A percentile compares a stretch with the other conserved stretches of the same genome.
Conservation (phyloP, 2,797 vertebrate genomes). For the Melopsittacus undulatus region DNA sequence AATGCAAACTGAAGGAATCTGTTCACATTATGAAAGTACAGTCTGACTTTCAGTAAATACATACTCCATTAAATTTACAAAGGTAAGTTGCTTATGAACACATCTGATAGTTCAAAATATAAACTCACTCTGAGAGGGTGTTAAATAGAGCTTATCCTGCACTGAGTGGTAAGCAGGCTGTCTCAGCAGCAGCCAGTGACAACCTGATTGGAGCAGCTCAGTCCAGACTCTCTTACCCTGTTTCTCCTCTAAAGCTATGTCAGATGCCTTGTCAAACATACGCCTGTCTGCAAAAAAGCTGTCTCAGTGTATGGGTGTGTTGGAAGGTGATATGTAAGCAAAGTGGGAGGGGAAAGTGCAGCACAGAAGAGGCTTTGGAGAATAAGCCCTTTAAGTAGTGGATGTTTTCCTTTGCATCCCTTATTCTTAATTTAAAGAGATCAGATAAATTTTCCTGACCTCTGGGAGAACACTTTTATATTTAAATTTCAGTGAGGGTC, state of each 20-base stretch:
- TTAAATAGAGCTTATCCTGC: background rate
- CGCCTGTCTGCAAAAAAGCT: background rate
- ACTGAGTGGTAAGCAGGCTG: background rate
- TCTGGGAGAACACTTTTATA: background rate
- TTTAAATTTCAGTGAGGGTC: background rate
- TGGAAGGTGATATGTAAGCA: background rate
- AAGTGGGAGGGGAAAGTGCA: background rate
- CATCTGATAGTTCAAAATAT: background rate
- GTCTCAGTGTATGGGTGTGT: fast-evolving
- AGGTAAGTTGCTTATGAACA: background rate
- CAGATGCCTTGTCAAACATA: background rate
- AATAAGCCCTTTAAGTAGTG: background rate
- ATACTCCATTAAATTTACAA: background rate
- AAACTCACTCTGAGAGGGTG: fast-evolving
- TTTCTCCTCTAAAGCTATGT: fast-evolving
- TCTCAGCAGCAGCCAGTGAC: background rate
- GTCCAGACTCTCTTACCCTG: fast-evolving
- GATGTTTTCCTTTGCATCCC: background rate
- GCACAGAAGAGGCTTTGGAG: background rate
- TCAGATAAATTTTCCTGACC: background rate
- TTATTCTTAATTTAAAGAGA: background rate
- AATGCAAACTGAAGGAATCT: background rate
- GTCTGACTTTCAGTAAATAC: background rate
- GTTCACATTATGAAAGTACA: background rate
- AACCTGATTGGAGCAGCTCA: background rate